phyloP scores from a whole-genome alignment of 2,888 invertebrate species.

The Falcaria lacertinaria region DNA sequence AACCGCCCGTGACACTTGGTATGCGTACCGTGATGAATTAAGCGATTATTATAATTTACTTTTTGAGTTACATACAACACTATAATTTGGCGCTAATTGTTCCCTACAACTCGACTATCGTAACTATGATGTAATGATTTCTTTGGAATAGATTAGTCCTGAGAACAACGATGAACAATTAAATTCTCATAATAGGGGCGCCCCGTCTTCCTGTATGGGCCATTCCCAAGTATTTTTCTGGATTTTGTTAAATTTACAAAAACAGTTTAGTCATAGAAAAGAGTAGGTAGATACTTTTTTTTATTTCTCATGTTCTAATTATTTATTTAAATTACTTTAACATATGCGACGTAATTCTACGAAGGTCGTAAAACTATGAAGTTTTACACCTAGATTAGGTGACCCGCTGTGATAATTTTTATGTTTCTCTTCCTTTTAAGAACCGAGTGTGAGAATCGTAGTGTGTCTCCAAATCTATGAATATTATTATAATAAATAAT shows the following conservation, averaged over 20 bases:
- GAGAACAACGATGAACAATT: too few species aligned
- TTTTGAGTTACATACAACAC: conserved; percentile 2
- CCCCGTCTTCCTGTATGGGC: too few species aligned
- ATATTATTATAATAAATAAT: conserved; percentile 5
- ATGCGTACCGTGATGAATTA: conserved; percentile 42
- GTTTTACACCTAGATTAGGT: conserved; percentile 14
- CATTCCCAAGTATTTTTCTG: too few species aligned
- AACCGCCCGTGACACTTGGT: conserved; percentile 37
- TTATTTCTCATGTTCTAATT: neutral
- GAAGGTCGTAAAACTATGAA: conserved; percentile 15
- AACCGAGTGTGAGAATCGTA: conserved; percentile 26
- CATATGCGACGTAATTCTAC: neutral
- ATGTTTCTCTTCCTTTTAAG: conserved; percentile 26
- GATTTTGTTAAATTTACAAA: too few species aligned
- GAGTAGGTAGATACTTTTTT: too few species aligned
- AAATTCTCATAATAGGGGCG: too few species aligned
- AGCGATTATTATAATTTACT: conserved; percentile 35
- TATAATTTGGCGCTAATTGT: conserved; percentile 1
- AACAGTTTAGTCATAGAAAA: too few species aligned
- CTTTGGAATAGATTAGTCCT: neutral
- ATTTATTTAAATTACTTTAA: neutral
- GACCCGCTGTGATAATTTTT: conserved; percentile 31
- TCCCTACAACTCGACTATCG: neutral
- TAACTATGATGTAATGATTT: neutral
- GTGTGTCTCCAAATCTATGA: conserved; percentile 15